Evolutionary conservation across 2,113 vertebrate genomes (phyloP).

Genomic region (Siphamia tubifer): DNA sequence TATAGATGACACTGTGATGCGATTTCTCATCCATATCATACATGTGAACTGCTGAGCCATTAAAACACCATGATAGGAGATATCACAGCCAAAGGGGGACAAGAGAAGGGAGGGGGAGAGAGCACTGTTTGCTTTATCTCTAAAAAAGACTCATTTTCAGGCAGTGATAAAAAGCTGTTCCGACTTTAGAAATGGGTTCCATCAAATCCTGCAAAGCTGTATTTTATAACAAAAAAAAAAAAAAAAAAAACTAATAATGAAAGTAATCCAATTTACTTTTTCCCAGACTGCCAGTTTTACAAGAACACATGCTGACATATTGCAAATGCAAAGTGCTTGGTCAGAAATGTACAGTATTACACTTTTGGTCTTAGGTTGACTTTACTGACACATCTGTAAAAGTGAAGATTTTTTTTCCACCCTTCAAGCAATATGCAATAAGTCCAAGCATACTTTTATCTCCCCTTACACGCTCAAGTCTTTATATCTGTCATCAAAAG

Average conservation of each 20-base stretch:
- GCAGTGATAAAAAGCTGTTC: constrained; percentile 25
- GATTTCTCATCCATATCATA: constrained; percentile 68
- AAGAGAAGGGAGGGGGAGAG: background rate
- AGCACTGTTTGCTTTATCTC: constrained; percentile 31
- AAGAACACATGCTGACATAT: background rate
- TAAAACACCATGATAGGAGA: constrained; percentile 36
- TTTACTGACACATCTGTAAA: background rate
- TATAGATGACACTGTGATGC: constrained; percentile 39
- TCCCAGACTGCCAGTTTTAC: background rate
- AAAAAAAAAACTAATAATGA: too few relatives aligned
- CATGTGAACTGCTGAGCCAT: constrained; percentile 64
- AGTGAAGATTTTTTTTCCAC: background rate
- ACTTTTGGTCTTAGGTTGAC: background rate
- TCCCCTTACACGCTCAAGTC: background rate
- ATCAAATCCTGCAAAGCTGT: background rate
- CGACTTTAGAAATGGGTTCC: background rate
- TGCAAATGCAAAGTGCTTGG: background rate
- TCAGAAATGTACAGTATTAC: background rate
- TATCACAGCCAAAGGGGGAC: background rate
- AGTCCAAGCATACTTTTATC: constrained; percentile 23
- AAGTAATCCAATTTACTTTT: background rate
- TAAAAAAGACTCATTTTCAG: constrained; percentile 8
- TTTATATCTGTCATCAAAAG: constrained; percentile 14
- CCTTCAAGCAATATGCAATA: background rate
- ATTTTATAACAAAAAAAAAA: background rate